Evolutionary conservation across 2,113 vertebrate species (phyloP), one percentile per base, ranked within the genome.

Genomic region (Petrocephalus zakoni): DNA sequence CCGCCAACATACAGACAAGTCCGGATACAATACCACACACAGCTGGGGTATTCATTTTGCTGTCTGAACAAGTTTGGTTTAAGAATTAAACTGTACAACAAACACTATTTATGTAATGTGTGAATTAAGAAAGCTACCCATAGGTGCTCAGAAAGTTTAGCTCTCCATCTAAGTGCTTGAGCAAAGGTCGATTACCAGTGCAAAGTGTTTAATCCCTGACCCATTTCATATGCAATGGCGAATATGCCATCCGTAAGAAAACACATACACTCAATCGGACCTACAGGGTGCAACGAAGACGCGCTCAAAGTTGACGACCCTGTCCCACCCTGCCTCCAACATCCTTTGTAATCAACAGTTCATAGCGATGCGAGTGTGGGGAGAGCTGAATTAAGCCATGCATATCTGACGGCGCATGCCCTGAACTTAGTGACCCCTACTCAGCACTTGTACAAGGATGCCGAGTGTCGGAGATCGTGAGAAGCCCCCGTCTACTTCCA

Each of bases 171-270:
- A 90, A 89, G 87, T 88, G 81, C 82, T 87, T 89, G 84, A 88
- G 91, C 85, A 75, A 82, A 53, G 42, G 89, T 90, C 89, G 90
- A 91, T 92, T 88, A 93, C 88, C 91, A 90, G 90, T 83, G 91
- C 90, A 91, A 90, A 91, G 90, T 89, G 91, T 91, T 92, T 91
- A 91, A 92, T 92, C 91, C 90, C 91, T 91, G 91, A 92, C 90
- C 91, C 75, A 88, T 90, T 89, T 92, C 90, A 89, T 88, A 91
- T 90, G 90, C 90, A 89, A 64, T 46, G 49, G 19, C 42, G 37
- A 89, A 89, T 25, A 88, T 52, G 89, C 87, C 81, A 90, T 89
- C 86, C 88, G 88, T 84, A 72, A 87, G 88, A 90, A 88, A 87
- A 87, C 89, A 88, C 89, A 19, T 58, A 58, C 88, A 90, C 87